phyloP scores from a whole-genome alignment of 1,140 invertebrate species.

The Parasteatoda tepidariorum region DNA sequence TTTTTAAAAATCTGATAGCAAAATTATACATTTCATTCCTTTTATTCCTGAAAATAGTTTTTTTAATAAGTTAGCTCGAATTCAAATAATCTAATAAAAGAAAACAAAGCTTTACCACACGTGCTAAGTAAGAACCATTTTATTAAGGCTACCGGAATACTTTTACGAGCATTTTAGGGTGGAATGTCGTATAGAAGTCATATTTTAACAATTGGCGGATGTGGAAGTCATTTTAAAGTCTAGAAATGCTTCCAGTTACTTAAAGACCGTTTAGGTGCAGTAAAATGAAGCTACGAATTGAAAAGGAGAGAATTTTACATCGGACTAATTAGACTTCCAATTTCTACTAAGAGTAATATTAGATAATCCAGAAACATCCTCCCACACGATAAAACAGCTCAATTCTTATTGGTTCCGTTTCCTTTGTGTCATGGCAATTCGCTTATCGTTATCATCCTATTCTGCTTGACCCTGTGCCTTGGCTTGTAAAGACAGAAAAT shows the following conservation, averaged over 20 bases:
- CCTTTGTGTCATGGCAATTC: constrained; percentile 27
- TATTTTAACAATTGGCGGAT: constrained; percentile 30
- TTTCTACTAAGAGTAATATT: background rate
- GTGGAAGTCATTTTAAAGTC: background rate
- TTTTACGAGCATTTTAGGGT: background rate
- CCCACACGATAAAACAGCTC: constrained; percentile 16
- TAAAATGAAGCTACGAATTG: background rate
- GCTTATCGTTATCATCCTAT: constrained; percentile 20
- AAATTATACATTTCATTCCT: no score
- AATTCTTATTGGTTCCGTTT: constrained; percentile 47
- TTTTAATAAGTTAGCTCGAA: no score
- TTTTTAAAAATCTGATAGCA: no score
- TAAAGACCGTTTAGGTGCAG: background rate
- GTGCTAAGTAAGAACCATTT: no score
- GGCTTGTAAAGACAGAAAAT: constrained; percentile 39
- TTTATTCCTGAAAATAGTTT: no score
- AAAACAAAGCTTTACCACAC: no score
- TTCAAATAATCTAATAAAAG: no score
- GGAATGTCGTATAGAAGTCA: background rate
- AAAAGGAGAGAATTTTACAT: constrained; percentile 24
- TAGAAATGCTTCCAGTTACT: background rate
- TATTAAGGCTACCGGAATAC: no score
- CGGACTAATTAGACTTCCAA: constrained; percentile 21
- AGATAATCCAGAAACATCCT: constrained; percentile 25
- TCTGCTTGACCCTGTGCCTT: background rate